Base-by-base conservation (phyloP, 2,113 vertebrate genomes). In the Gobio gobio region DNA sequence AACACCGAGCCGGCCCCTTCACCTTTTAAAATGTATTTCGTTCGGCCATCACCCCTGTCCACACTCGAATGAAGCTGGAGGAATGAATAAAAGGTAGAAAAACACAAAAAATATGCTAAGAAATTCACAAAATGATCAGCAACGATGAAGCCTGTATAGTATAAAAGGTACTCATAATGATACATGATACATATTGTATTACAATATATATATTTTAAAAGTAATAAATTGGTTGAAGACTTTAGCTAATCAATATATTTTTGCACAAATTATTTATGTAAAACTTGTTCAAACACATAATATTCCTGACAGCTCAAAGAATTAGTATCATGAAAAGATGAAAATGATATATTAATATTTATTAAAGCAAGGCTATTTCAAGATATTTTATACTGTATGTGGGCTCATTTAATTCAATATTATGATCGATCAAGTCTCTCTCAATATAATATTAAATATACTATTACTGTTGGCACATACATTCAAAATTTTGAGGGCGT, bases 1-100 rank as follows among this genome's bases (percentile, higher is more conserved):
- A 97, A 98, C 76, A 97, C 96, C 0, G 96, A 97, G 73, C 97
- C 97, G 64, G 96, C 97, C 2, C 97, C 97, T 86, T 97, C 97
- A 20, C 97, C 97, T 0, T 95, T 96, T 92, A 98, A 86, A 58
- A 93, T 90, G 87, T 98, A 98, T 87, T 95, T 95, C 85, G 96
- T 95, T 83, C 86, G 94, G 2, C 96, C 97, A 49, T 98, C 96
- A 0, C 96, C 96, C 64, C 88, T 88, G 90, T 98, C 97, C 91
- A 95, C 94, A n/a, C 97, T 97, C 0, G 96, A 96, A 92, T 97
- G 96, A 78, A 98, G 94, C 97, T 98, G 88, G 58, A 84, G 85
- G 89, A 16, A 79, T 10, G 20, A 22, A 56, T 43, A 40, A 18
- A 49, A 54, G 13, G n/a, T 24, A 56, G 40, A 49, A 45, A 79